Base-by-base conservation (phyloP, 2,888 invertebrate genomes). In the Dasypolia templi region DNA sequence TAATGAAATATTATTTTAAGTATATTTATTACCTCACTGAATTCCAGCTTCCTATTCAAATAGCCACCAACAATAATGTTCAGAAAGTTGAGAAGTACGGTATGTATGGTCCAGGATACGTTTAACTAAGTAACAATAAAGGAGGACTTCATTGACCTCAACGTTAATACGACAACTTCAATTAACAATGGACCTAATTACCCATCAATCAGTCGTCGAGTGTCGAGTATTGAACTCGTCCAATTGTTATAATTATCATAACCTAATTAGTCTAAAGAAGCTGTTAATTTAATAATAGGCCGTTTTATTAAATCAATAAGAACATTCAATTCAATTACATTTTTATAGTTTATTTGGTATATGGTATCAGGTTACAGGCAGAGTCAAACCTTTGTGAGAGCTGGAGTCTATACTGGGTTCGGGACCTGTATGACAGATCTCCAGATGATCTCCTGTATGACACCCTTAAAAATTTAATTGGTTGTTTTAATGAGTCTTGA, bases 201-300 rank as follows among this genome's bases (percentile, higher is more conserved):
- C 42, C 9, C n/a, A 55, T 55, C 35, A 63, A 44, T 63, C 22
- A 42, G 42, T 49, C 6, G 14, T 39, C 32, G 32, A 29, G 58
- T 26, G 12, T 32, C 11, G 44, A 51, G 32, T 32, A 39, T 49
- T 58, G 46, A 63, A 29, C 51, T 26, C 42, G 32, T 64, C 7
- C 44, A 42, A 46, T 63, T 58, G n/a, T 39, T 53, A n/a, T 79
- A 55, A 42, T 44, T 55, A 79, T 63, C 29, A 46, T 39, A 58
- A 53, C 32, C 39, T 46, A 44, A 46, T 59, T 26, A 39, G 19
- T 49, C 19, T n/a, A 56, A 39, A 26, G 17, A 49, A 19, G 17
- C 14, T 51, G 42, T n/a, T 29, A 59, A 44, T 6, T 3, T 58
- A 17, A 17, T 49, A 22, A 22, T 29, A n/a, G 65, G 2, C 53